Conservation (phyloP, 1,140 invertebrate genomes). For the Nebria ingens region DNA sequence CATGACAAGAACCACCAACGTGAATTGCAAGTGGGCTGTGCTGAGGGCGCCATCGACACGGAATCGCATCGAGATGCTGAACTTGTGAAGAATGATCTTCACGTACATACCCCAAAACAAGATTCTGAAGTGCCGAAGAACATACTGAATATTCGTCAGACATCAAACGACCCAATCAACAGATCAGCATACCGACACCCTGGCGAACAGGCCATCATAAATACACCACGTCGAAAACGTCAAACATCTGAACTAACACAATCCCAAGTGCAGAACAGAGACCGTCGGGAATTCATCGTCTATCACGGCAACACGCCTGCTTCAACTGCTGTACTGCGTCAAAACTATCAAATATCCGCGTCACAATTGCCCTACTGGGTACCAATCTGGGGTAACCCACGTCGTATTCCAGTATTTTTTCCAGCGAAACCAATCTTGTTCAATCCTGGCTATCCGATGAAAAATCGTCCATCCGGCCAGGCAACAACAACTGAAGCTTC, state of each 20-base stretch:
- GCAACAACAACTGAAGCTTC: constrained; percentile 17
- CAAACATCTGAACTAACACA: background rate
- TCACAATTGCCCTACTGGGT: constrained; percentile 25
- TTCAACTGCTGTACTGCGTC: background rate
- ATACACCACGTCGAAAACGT: background rate
- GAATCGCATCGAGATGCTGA: constrained; percentile 33
- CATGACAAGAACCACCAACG: background rate
- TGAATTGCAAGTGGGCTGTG: constrained; percentile 10
- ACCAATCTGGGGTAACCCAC: constrained; percentile 25
- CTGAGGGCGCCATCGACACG: constrained; percentile 25
- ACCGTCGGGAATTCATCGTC: constrained; percentile 20
- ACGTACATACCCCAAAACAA: constrained; percentile 16
- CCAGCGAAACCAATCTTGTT: constrained; percentile 24
- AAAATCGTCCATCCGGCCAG: constrained; percentile 17
- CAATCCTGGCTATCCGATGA: constrained; percentile 20
- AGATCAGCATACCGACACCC: background rate
- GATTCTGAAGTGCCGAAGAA: constrained; percentile 16
- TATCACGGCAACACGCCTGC: constrained; percentile 14
- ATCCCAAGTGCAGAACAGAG: background rate
- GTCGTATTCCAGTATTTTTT: constrained; percentile 27
- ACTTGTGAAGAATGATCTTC: constrained; percentile 9
- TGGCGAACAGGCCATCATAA: background rate
- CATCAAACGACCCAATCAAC: background rate
- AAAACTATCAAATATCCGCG: background rate
- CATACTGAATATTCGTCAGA: constrained; percentile 16